Percentiles rank a stretch among this genome's conserved stretches.
These are phyloP conservation scores for Andrena bucephala DNA, from an alignment of 2,888 invertebrate genomes.

Conservation along the genomic window DNA sequence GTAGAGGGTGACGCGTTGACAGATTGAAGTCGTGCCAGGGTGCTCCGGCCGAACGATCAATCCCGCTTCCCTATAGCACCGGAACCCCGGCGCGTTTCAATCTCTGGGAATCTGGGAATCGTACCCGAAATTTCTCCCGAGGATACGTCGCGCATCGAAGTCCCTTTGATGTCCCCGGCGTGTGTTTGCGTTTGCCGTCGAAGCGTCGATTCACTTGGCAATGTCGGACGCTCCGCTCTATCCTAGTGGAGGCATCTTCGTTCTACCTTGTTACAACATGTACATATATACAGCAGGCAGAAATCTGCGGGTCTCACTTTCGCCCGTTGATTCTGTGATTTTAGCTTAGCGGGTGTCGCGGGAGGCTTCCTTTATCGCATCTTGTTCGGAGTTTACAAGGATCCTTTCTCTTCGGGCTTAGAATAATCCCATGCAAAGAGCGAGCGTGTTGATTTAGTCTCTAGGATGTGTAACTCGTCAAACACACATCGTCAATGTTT, in stretches of 20 bases:
- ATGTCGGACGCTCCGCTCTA: no score
- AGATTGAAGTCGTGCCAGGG: slow-evolving; percentile 45
- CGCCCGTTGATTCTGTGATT: no score
- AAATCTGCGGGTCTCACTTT: no score
- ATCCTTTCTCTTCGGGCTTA: background rate
- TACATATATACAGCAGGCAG: no score
- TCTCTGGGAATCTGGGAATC: slow-evolving; percentile 1
- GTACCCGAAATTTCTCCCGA: background rate
- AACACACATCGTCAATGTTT: slow-evolving; percentile 9
- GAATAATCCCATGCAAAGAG: background rate
- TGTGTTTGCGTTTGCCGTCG: background rate
- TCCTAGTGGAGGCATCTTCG: no score
- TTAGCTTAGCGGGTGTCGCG: no score
- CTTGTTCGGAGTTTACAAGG: no score
- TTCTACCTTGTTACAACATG: no score
- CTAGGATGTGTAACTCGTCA: background rate
- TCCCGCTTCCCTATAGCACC: background rate
- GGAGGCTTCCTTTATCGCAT: no score
- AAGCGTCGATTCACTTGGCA: background rate
- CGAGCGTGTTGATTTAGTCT: background rate
- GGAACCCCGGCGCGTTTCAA: background rate
- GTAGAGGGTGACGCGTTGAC: slow-evolving; percentile 58
- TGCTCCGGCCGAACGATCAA: slow-evolving; percentile 10
- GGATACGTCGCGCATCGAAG: background rate
- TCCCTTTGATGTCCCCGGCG: background rate